Percentiles rank a stretch among this genome's conserved stretches.
These are phyloP conservation scores for Cremastobaeus sp. DNA, from an alignment of 2,888 invertebrate species.

Conservation along the genomic window DNA sequence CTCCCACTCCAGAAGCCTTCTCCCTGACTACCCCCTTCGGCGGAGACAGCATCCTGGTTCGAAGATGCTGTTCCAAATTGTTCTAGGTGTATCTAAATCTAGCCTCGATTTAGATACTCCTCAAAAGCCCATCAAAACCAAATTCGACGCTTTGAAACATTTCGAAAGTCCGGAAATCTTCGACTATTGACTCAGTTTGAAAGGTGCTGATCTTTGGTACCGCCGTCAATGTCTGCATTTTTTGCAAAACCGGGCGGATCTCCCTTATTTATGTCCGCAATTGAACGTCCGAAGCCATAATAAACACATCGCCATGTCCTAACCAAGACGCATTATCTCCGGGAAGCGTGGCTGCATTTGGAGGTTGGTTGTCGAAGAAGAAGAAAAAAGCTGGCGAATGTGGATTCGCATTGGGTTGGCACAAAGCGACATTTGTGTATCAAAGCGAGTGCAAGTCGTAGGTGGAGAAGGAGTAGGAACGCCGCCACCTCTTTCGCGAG, in stretches of 20 bases:
- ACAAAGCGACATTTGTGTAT: slow-evolving; percentile 57
- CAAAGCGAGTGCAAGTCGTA: slow-evolving; percentile 53
- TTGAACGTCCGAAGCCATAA: no score
- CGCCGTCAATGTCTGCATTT: no score
- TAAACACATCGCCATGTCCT: no score
- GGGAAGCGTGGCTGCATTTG: slow-evolving; percentile 21
- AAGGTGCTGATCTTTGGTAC: no score
- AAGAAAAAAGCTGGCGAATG: slow-evolving; percentile 53
- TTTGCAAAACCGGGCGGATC: no score
- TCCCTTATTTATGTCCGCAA: no score
- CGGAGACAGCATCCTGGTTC: slow-evolving; percentile 63
- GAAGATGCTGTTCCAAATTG: slow-evolving; percentile 65
- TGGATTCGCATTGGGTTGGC: slow-evolving; percentile 62
- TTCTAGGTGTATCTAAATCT: slow-evolving; percentile 47
- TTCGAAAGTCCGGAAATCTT: no score
- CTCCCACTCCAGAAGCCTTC: slow-evolving; percentile 57
- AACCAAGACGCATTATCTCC: slow-evolving; percentile 15
- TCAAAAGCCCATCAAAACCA: background rate
- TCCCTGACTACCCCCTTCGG: slow-evolving; percentile 45
- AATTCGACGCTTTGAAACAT: background rate
- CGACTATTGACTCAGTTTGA: no score
- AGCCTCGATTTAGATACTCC: background rate
- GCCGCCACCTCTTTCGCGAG: slow-evolving; percentile 59
- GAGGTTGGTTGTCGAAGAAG: slow-evolving; percentile 41
- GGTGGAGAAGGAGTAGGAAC: slow-evolving; percentile 60